These are phyloP conservation scores for Apantesis nais DNA, from an alignment of 2,888 invertebrate species.

Conservation along the genomic window DNA sequence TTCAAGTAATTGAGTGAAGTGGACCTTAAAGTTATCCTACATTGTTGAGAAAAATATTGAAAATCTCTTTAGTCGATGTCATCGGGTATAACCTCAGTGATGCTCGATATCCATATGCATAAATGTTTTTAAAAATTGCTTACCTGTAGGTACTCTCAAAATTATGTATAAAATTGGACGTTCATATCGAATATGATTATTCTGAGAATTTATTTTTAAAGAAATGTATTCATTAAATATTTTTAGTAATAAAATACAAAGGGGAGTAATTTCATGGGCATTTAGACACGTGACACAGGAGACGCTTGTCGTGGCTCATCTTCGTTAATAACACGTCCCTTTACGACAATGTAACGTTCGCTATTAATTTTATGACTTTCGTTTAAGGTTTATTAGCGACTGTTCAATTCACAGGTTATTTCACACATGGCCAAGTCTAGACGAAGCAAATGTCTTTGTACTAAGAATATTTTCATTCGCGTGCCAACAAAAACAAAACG, in stretches of 20 bases:
- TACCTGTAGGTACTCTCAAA: too few relatives aligned
- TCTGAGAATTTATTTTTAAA: not conserved
- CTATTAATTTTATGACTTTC: constrained; percentile 80
- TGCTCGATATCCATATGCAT: too few relatives aligned
- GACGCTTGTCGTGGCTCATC: constrained; percentile 53
- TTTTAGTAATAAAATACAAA: not conserved
- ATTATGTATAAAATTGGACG: too few relatives aligned
- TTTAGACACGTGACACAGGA: constrained; percentile 30
- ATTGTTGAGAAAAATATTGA: too few relatives aligned
- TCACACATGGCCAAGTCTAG: constrained; percentile 81
- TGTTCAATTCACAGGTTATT: constrained; percentile 78
- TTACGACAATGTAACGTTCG: constrained; percentile 77
- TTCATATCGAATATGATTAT: too few relatives aligned
- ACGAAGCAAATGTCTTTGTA: constrained; percentile 71
- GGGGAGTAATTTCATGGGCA: constrained; percentile 4
- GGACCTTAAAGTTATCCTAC: too few relatives aligned
- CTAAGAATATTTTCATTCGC: constrained; percentile 48
- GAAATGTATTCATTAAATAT: not conserved
- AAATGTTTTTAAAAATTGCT: too few relatives aligned
- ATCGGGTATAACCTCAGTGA: too few relatives aligned
- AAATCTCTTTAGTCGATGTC: too few relatives aligned
- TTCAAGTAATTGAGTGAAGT: too few relatives aligned
- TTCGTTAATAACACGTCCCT: constrained; percentile 71
- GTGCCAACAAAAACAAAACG: constrained; percentile 41
- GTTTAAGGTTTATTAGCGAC: constrained; percentile 81